A percentile compares a stretch with the other conserved stretches of the same genome.
Evolutionary conservation across 2,113 vertebrate species (phyloP).

Genomic region (Phodopus roborovskii): DNA sequence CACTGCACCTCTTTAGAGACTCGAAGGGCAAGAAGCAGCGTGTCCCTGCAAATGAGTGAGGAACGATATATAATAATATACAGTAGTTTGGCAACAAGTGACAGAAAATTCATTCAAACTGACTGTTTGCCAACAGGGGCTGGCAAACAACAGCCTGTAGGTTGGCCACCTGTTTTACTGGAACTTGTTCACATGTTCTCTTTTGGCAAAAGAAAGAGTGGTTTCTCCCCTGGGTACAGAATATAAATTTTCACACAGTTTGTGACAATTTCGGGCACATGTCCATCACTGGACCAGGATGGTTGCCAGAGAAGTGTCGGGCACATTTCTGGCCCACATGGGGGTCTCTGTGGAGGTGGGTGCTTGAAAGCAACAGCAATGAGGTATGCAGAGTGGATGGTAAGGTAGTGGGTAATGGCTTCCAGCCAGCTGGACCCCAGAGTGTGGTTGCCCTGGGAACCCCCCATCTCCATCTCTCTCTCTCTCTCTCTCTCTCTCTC

Average conservation of each 20-base stretch:
- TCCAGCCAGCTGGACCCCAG: not conserved
- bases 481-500: not conserved
- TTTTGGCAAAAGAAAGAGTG: not conserved
- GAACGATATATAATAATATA: not conserved
- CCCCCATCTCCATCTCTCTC: not conserved
- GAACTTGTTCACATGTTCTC: not conserved
- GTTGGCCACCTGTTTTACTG: not conserved
- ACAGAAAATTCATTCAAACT: constrained; percentile 3
- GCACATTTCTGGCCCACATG: not conserved
- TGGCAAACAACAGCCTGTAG: not conserved
- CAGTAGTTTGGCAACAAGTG: not conserved
- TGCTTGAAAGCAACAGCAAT: not conserved
- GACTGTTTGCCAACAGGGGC: not conserved
- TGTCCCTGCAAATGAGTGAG: not conserved
- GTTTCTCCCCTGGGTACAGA: not conserved
- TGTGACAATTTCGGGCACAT: not conserved
- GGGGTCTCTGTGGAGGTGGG: not conserved
- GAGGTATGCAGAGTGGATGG: not conserved
- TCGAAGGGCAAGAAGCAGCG: not conserved
- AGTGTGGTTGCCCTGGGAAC: not conserved
- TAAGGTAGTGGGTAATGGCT: not conserved
- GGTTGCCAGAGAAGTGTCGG: not conserved
- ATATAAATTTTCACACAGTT: constrained; percentile 28
- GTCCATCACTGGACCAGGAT: not conserved
- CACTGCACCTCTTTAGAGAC: not conserved